Base-by-base conservation (phyloP, 2,797 vertebrate species). In the Tokudaia muenninki region DNA sequence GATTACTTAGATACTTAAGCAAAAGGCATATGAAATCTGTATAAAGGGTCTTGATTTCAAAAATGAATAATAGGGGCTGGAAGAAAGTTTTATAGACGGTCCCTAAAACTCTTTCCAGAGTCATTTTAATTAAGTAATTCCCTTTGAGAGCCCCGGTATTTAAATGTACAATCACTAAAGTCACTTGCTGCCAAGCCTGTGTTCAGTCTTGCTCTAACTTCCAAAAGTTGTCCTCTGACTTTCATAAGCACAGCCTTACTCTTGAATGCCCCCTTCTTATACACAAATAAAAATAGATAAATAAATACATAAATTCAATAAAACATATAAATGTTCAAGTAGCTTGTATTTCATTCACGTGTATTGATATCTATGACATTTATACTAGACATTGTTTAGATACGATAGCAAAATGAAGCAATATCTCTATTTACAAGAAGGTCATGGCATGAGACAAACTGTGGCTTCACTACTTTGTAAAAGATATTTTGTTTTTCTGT, bases 21-120 rank as follows among this genome's bases (percentile, higher is more conserved):
- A 92, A 96, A 52, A 70, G 24, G 31, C n/a, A 52, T 47, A 70
- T 67, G 44, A n/a, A 86, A 74, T 92, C 10, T 93, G 21, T 21
- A 59, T 37, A 95, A 75, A 65, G n/a, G 1, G 74, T 94, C 21
- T 80, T 95, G 81, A 52, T 80, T 86, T 84, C 37, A 94, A 90
- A 87, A 90, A 86, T 92, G 52, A 96, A 29, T 90, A 87, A 63
- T 94, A 19, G 4, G 41, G 59, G 16, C 41, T 84, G 12, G 34
- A 13, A 13, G 67, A 52, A 70, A n/a, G 6, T 87, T 52, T 70
- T 47, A 22, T 52, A 52, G 70, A 52, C 7, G 44, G 34, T 13
- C 44, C 12, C 44, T 70, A 70, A 52, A n/a, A 87, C 11, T 63
- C 26, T 10, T 19, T 34, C 81, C n/a, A 34, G 26, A 19, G 81